Percentiles rank a stretch among this genome's conserved stretches.
Conservation (phyloP, 1,140 invertebrate species). For the Trissolcus basalis region DNA sequence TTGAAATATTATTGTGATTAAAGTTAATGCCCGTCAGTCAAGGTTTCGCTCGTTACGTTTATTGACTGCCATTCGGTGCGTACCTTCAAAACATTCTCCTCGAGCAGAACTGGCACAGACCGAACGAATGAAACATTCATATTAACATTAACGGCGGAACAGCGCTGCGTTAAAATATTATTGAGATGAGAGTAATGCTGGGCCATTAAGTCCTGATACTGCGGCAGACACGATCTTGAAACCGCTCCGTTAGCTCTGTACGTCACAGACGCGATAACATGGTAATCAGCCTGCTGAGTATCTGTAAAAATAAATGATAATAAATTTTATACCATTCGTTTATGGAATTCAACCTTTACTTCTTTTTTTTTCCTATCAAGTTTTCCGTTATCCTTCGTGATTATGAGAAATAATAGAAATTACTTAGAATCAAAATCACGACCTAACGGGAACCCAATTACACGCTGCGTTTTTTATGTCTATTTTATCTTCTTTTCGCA, state of each 20-base stretch:
- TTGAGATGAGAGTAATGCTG: conserved; percentile 90
- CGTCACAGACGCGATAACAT: conserved; percentile 90
- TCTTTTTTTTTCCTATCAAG: no score
- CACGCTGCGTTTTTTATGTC: no score
- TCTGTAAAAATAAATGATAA: conserved; percentile 77
- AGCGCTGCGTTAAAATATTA: conserved; percentile 89
- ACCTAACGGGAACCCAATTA: no score
- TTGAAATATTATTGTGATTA: neutral
- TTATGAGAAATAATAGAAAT: neutral
- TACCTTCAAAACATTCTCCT: conserved; percentile 89
- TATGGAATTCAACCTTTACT: no score
- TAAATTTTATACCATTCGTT: neutral
- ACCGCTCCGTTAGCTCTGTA: conserved; percentile 94
- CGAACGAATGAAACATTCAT: conserved; percentile 95
- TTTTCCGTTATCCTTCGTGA: neutral
- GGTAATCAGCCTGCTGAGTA: conserved; percentile 94
- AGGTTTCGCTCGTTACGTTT: neutral
- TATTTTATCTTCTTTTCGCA: no score
- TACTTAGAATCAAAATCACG: neutral
- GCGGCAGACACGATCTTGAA: conserved; percentile 86
- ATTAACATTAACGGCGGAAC: conserved; percentile 95
- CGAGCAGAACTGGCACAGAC: conserved; percentile 83
- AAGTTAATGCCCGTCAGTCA: neutral
- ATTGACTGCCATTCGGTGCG: neutral
- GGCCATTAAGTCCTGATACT: conserved; percentile 89